Conservation (phyloP, 2,113 vertebrate species). For the Haliaeetus leucogaster region DNA sequence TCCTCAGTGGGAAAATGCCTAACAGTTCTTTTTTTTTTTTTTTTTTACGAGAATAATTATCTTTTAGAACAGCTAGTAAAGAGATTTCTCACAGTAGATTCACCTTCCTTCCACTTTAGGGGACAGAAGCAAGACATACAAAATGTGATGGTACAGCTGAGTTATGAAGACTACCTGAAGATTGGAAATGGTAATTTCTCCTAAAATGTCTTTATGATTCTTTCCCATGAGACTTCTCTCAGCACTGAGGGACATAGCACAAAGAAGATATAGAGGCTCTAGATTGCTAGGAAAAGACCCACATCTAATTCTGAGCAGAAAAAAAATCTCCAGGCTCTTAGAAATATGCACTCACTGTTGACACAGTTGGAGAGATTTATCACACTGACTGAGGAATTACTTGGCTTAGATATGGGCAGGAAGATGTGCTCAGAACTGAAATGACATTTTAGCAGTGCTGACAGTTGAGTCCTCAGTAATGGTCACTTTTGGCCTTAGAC, state of each 20-base stretch:
- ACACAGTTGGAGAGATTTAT: not conserved
- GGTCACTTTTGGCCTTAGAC: not conserved
- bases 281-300: not conserved
- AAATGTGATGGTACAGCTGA: not conserved
- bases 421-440: not conserved
- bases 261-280: not conserved
- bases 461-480: not conserved
- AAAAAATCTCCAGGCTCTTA: not conserved
- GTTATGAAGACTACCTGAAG: not conserved
- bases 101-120: not conserved
- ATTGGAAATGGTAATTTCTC: not conserved
- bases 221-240: not conserved
- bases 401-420: not conserved
- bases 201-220: not conserved
- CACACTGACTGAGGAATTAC: not conserved
- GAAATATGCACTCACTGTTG: not conserved
- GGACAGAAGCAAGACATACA: not conserved
- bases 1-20: not conserved
- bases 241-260: not conserved
- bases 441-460: not conserved
- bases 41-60: not conserved
- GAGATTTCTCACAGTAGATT: not conserved
- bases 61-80: not conserved
- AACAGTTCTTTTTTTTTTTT: not conserved
- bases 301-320: not conserved